Evolutionary conservation across 2,797 vertebrate species (phyloP).

Genomic region (Centropyge bicolor): DNA sequence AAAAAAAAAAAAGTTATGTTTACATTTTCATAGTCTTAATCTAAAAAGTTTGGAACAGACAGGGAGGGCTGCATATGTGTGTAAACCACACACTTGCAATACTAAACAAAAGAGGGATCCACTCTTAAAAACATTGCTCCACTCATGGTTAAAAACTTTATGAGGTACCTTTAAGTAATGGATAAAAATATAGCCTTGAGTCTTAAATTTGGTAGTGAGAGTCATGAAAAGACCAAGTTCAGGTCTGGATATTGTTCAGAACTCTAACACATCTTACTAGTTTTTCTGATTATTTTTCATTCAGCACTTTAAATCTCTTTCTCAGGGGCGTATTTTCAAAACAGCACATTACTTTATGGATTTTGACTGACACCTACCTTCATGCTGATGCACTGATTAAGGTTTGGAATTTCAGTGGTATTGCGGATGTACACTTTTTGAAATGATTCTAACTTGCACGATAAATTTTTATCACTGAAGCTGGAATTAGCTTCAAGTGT

Average conservation of each 20-base stretch:
- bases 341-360: not conserved
- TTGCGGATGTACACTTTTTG: not conserved
- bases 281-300: not conserved
- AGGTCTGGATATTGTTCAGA: not conserved
- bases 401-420: conserved; percentile 9
- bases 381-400: conserved; percentile 3
- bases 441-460: conserved; percentile 21
- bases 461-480: conserved; percentile 41
- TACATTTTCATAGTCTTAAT: not conserved
- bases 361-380: conserved; percentile 12
- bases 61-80: not conserved
- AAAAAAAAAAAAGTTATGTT: too few relatives aligned
- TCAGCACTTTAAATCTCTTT: not conserved
- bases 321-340: not conserved
- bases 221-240: not conserved
- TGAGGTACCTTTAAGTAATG: too few relatives aligned
- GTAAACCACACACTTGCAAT: rapidly evolving
- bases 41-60: not conserved
- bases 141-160: too few relatives aligned
- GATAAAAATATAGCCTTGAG: not conserved
- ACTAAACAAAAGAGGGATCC: too few relatives aligned
- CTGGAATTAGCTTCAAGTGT: conserved; percentile 51
- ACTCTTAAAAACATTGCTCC: too few relatives aligned
- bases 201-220: not conserved
- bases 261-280: not conserved